Conservation (phyloP, 1,140 invertebrate species). For the Lepidostoma basale region DNA sequence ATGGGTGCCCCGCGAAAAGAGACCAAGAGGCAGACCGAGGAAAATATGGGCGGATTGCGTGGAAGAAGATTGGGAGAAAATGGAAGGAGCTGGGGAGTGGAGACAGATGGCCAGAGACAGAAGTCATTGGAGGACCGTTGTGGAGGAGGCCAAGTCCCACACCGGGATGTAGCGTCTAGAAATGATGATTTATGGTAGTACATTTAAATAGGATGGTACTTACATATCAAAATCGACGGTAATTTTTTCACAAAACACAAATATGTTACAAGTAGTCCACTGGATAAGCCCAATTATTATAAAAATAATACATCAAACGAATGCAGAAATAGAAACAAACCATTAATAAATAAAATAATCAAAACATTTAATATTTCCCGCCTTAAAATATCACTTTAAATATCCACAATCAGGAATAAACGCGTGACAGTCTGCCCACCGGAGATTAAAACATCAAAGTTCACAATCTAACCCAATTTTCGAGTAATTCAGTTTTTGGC, state of each 20-base stretch:
- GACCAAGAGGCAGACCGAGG: no score
- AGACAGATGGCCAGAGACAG: no score
- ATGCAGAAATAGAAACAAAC: neutral
- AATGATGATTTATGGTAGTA: no score
- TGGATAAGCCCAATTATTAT: neutral
- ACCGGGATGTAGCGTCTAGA: no score
- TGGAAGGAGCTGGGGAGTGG: no score
- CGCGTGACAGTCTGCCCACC: neutral
- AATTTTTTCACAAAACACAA: neutral
- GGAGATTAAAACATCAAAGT: neutral
- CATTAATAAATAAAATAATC: constrained; percentile 4
- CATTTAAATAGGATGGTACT: neutral
- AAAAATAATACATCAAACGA: constrained; percentile 13
- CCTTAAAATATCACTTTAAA: neutral
- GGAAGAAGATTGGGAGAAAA: no score
- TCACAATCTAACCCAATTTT: constrained; percentile 2
- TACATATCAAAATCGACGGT: neutral
- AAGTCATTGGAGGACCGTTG: no score
- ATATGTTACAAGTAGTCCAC: no score
- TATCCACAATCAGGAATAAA: neutral
- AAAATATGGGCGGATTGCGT: no score
- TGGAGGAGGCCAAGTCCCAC: no score
- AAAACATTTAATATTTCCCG: neutral
- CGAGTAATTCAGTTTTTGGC: neutral
- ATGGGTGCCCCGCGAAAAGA: no score